phyloP scores from a whole-genome alignment of 2,888 invertebrate genomes.

The Macroteleia sp. region DNA sequence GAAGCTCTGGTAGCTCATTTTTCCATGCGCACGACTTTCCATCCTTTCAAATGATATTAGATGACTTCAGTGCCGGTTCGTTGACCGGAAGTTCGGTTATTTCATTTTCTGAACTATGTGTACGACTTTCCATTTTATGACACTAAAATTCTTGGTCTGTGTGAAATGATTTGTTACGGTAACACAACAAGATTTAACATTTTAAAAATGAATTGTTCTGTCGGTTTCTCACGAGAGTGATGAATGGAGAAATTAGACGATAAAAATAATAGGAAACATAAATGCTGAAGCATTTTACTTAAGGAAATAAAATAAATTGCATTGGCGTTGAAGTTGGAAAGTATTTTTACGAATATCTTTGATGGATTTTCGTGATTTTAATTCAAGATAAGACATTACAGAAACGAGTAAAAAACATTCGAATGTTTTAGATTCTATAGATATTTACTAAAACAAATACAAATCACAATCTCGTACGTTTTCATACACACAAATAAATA shows the following conservation, averaged over 20 bases:
- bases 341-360: no score
- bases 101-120: constrained; percentile 49
- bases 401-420: no score
- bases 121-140: constrained; percentile 63
- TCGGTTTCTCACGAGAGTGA: constrained; percentile 11
- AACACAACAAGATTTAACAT: constrained; percentile 2
- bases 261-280: constrained; percentile 12
- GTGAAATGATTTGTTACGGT: constrained; percentile 39
- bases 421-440: no score
- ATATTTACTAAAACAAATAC: no score
- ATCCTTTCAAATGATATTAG: constrained; percentile 63
- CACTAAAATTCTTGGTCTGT: constrained; percentile 23
- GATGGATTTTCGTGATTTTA: constrained; percentile 1
- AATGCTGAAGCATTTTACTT: constrained; percentile 19
- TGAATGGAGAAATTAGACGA: constrained; percentile 40
- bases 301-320: constrained; percentile 18
- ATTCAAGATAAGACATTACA: no score
- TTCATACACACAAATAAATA: constrained; percentile 17
- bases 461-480: no score
- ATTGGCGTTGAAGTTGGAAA: no score
- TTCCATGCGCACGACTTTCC: constrained; percentile 69
- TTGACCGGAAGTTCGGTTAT: constrained; percentile 59
- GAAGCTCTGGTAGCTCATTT: constrained; percentile 74
- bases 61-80: constrained; percentile 53
- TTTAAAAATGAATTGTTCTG: constrained; percentile 11